Percentiles rank a stretch among this genome's conserved stretches.
These are phyloP conservation scores for Macrobrachium nipponense DNA, from an alignment of 1,140 invertebrate genomes.

Conservation along the genomic window DNA sequence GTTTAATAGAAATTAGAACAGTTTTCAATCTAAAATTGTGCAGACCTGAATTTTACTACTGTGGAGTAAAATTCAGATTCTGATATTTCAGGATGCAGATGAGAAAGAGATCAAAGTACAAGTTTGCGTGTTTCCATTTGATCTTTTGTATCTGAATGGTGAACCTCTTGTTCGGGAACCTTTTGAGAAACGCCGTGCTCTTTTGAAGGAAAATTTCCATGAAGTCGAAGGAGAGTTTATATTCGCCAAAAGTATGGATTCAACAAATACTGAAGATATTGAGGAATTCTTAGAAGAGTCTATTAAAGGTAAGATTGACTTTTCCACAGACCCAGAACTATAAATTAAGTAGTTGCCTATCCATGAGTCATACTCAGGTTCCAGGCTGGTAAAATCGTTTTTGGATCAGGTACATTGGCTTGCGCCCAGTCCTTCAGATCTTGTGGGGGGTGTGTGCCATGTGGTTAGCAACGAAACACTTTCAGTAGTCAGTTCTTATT, in stretches of 20 bases:
- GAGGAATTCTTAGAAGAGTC: slow-evolving; percentile 95
- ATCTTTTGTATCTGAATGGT: slow-evolving; percentile 95
- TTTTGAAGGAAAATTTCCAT: slow-evolving; percentile 81
- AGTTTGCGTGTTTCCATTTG: slow-evolving; percentile 98
- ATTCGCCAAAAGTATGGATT: slow-evolving; percentile 88
- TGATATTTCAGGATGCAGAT: slow-evolving; percentile 79
- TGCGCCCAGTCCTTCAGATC: too few relatives aligned
- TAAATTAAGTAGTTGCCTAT: not conserved
- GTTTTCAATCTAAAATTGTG: too few relatives aligned
- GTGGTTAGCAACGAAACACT: too few relatives aligned
- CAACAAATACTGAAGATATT: slow-evolving; percentile 90
- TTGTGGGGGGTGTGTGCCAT: too few relatives aligned
- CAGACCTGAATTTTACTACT: too few relatives aligned
- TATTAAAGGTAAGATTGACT: slow-evolving; percentile 79
- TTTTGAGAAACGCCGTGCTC: slow-evolving; percentile 80
- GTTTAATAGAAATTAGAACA: too few relatives aligned
- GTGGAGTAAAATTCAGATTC: too few relatives aligned
- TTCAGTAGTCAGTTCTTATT: not conserved
- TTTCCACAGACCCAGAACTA: not conserved
- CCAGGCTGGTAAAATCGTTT: too few relatives aligned
- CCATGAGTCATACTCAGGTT: too few relatives aligned
- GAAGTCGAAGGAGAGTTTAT: slow-evolving; percentile 86
- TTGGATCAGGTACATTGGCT: too few relatives aligned
- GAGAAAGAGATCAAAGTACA: slow-evolving; percentile 94
- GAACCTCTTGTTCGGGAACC: slow-evolving; percentile 84